Evolutionary conservation across 1,140 invertebrate genomes (phyloP).

Genomic region (Scaptodrosophila lebanonensis): DNA sequence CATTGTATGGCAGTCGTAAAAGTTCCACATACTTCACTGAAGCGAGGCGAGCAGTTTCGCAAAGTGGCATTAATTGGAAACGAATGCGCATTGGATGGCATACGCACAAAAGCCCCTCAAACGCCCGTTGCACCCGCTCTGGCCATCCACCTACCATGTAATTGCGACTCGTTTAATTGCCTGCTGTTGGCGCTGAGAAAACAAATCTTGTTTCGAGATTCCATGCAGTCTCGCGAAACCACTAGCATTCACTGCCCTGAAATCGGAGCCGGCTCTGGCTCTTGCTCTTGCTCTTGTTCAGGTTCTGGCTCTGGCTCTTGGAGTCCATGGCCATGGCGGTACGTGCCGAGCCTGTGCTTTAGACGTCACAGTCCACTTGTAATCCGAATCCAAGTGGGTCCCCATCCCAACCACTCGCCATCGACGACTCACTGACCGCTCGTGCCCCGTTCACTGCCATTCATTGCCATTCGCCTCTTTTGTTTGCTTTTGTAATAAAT

Average conservation of each 20-base stretch:
- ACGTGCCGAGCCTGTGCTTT: slow-evolving; percentile 57
- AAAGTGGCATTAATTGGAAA: slow-evolving; percentile 26
- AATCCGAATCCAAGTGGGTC: slow-evolving; percentile 48
- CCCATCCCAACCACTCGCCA: background rate
- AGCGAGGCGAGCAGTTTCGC: slow-evolving; percentile 7
- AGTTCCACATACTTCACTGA: too few relatives aligned
- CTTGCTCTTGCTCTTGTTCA: too few relatives aligned
- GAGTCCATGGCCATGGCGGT: slow-evolving; percentile 10
- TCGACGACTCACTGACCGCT: background rate
- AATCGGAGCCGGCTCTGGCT: slow-evolving; percentile 30
- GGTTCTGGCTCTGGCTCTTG: background rate
- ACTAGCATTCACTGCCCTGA: slow-evolving; percentile 11
- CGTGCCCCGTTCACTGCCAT: background rate
- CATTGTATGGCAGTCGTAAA: too few relatives aligned
- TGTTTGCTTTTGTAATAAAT: slow-evolving; percentile 71
- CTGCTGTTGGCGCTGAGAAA: slow-evolving; percentile 20
- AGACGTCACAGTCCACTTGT: slow-evolving; percentile 68
- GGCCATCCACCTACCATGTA: too few relatives aligned
- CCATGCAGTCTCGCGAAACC: slow-evolving; percentile 10
- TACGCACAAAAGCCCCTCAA: slow-evolving; percentile 24
- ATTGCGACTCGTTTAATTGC: slow-evolving; percentile 55
- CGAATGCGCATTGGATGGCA: slow-evolving; percentile 16
- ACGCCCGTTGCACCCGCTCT: slow-evolving; percentile 7
- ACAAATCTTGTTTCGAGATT: slow-evolving; percentile 26
- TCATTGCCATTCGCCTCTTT: too few relatives aligned